These are phyloP conservation scores for Rattus norvegicus DNA, from an alignment of 2,113 vertebrate species.

Conservation along the genomic window GRCr8 NC_086026.1:100969001-100969500, in stretches of 20 bases:
- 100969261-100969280: neutral
- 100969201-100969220: neutral
- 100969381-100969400: neutral
- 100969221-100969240: neutral
- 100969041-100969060: too few relatives aligned
- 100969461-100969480: neutral
- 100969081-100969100: neutral
- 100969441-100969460: neutral
- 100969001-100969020: too few relatives aligned
- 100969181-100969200: neutral
- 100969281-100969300: neutral
- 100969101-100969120: neutral
- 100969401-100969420: neutral
- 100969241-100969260: constrained; percentile 9
- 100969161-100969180: neutral
- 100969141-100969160: neutral
- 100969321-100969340: neutral
- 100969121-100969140: neutral
- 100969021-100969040: too few relatives aligned
- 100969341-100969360: neutral
- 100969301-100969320: neutral
- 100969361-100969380: neutral
- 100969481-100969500: neutral
- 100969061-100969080: neutral
- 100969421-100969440: too few relatives aligned